Evolutionary conservation across 2,888 invertebrate species (phyloP), one percentile per base, ranked within the genome.

Genomic region (Erebia ligea): DNA sequence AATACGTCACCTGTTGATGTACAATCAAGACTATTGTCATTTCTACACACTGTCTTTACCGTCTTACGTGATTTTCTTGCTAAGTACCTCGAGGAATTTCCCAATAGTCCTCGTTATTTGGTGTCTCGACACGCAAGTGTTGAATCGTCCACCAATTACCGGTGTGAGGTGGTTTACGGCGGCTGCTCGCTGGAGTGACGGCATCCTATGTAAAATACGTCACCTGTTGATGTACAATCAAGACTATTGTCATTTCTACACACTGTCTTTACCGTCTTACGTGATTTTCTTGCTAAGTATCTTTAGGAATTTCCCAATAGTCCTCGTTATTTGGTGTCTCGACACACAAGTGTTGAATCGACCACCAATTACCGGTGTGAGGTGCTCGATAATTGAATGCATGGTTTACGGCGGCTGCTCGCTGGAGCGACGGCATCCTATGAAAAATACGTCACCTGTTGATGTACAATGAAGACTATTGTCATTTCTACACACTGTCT

Each of bases 91-190:
- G n/a, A n/a, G n/a, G n/a, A n/a, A n/a, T n/a, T n/a, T n/a, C n/a
- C n/a, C n/a, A n/a, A n/a, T n/a, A n/a, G n/a, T n/a, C n/a, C n/a
- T n/a, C n/a, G n/a, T n/a, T n/a, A n/a, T n/a, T n/a, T n/a, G n/a
- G n/a, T n/a, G n/a, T n/a, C n/a, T n/a, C n/a, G n/a, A n/a, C n/a
- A n/a, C n/a, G n/a, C n/a, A n/a, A n/a, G n/a, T n/a, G n/a, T n/a
- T n/a, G n/a, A n/a, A n/a, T n/a, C n/a, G n/a, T n/a, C n/a, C n/a
- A 84, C 88, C 90, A 91, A 90, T 91, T 90, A 90, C 86, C 78
- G 77, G 85, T 86, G 86, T 85, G 89, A 89, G 86, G 89, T 90
- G 82, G 79, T 89, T 90, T 89, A 90, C 85, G 82, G 76, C 79
- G 68, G 71, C 73, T 72, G 75, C 73, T 48, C 67, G 52, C 69